Evolutionary conservation across 2,113 vertebrate species (phyloP).

Genomic region (Papio anubis): DNA sequence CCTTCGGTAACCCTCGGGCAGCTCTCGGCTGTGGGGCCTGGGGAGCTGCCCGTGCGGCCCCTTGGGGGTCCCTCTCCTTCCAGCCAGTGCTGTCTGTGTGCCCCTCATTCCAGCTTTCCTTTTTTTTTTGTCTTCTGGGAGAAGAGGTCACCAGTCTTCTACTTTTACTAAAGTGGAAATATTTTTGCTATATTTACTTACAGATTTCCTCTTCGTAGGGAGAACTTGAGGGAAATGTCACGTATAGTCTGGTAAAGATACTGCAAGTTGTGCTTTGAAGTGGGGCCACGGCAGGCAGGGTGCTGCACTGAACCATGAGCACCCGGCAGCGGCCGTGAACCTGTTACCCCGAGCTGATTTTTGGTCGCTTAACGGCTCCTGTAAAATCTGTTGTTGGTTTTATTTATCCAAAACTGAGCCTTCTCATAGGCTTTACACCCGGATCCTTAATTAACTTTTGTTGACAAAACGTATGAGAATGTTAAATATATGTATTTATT

Average conservation of each 20-base stretch:
- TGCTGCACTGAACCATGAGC: not conserved
- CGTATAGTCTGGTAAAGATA: not conserved
- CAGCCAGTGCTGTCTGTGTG: fast-evolving
- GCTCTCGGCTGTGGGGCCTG: not conserved
- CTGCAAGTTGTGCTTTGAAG: not conserved
- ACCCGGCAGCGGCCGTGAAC: fast-evolving
- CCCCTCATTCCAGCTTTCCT: not conserved
- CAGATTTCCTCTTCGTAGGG: not conserved
- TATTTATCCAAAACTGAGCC: not conserved
- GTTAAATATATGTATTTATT: not conserved
- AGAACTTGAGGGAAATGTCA: not conserved
- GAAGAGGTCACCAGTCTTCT: not conserved
- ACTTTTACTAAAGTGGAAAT: not conserved
- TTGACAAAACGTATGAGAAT: not conserved
- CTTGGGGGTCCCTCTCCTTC: not conserved
- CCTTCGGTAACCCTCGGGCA: fast-evolving
- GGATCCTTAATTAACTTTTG: not conserved
- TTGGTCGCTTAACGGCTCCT: fast-evolving
- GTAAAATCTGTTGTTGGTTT: not conserved
- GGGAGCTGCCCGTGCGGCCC: not conserved
- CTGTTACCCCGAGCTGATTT: fast-evolving
- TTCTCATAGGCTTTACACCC: not conserved
- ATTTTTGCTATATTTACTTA: not conserved
- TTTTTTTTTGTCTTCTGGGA: not conserved
- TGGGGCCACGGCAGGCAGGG: fast-evolving